Conservation (phyloP, 2,113 vertebrate species). For the Paratilapia polleni region DNA sequence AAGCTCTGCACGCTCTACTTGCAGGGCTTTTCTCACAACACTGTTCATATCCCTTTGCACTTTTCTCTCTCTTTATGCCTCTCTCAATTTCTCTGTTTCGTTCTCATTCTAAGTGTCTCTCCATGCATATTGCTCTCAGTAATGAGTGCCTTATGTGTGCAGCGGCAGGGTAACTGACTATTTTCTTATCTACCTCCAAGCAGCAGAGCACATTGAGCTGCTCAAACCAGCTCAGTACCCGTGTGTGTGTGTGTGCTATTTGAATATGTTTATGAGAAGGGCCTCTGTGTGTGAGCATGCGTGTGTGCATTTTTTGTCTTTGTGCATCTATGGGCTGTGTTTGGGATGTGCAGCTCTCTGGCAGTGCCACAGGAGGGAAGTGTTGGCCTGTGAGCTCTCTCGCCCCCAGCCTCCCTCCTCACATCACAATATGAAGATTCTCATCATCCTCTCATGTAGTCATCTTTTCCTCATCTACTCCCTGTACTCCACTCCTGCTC, state of each 20-base stretch:
- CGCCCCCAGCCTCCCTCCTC: slow-evolving; percentile 28
- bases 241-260: slow-evolving; percentile 1
- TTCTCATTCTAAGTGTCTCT: slow-evolving; percentile 47
- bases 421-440: slow-evolving; percentile 46
- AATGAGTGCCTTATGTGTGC: slow-evolving; percentile 62
- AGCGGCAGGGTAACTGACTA: slow-evolving; percentile 28
- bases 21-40: slow-evolving; percentile 15
- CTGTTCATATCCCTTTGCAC: slow-evolving; percentile 17
- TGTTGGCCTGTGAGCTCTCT: slow-evolving; percentile 68
- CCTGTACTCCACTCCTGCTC: neutral
- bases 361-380: slow-evolving; percentile 79
- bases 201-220: slow-evolving; percentile 53
- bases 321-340: neutral
- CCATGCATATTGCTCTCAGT: slow-evolving; percentile 57
- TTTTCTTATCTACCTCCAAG: slow-evolving; percentile 71
- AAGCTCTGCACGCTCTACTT: slow-evolving; percentile 6
- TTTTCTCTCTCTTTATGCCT: slow-evolving; percentile 4
- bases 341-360: slow-evolving; percentile 70
- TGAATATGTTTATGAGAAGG: slow-evolving; percentile 1
- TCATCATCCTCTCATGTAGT: slow-evolving; percentile 10
- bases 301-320: neutral
- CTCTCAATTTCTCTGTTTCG: slow-evolving; percentile 13
- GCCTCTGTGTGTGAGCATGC: neutral
- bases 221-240: slow-evolving; percentile 33
- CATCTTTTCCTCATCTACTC: neutral